Evolutionary conservation across 2,888 invertebrate species (phyloP).

Genomic region (Leucoma salicis): DNA sequence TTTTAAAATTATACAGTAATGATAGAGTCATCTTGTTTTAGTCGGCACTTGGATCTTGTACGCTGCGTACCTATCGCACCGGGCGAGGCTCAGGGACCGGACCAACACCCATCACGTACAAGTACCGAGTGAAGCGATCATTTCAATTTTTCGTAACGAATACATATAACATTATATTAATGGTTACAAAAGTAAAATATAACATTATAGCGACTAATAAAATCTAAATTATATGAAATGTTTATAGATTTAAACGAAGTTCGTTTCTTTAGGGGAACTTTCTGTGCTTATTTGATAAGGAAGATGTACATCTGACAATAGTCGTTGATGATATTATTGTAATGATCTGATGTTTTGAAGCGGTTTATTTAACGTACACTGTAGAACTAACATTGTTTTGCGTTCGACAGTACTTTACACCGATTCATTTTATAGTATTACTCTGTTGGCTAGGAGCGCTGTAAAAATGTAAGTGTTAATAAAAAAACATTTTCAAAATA

Average conservation of each 20-base stretch:
- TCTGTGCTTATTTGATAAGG: conserved; percentile 74
- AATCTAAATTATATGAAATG: conserved; percentile 82
- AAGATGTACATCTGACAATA: conserved; percentile 69
- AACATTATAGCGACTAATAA: conserved; percentile 81
- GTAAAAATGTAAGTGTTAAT: conserved; percentile 83
- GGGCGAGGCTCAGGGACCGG: conserved; percentile 12
- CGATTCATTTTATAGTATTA: conserved; percentile 80
- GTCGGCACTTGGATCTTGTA: conserved; percentile 55
- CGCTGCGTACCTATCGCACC: neutral
- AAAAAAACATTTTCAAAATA: conserved; percentile 83
- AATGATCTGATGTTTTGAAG: conserved; percentile 70
- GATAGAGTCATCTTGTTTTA: conserved; percentile 73
- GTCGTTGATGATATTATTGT: conserved; percentile 67
- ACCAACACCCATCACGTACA: conserved; percentile 17
- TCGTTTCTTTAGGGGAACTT: conserved; percentile 75
- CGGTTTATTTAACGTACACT: conserved; percentile 75
- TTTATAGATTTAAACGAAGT: conserved; percentile 80
- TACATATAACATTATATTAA: conserved; percentile 82
- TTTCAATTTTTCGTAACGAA: conserved; percentile 78
- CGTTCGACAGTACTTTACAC: conserved; percentile 81
- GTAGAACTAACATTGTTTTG: conserved; percentile 80
- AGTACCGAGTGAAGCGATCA: conserved; percentile 58
- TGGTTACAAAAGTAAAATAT: conserved; percentile 82
- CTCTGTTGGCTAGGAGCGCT: conserved; percentile 82
- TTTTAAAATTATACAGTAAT: conserved; percentile 83